Percentiles rank a stretch among this genome's conserved stretches.
phyloP scores from a whole-genome alignment of 2,797 vertebrate genomes.

The Pogonophryne albipinna region DNA sequence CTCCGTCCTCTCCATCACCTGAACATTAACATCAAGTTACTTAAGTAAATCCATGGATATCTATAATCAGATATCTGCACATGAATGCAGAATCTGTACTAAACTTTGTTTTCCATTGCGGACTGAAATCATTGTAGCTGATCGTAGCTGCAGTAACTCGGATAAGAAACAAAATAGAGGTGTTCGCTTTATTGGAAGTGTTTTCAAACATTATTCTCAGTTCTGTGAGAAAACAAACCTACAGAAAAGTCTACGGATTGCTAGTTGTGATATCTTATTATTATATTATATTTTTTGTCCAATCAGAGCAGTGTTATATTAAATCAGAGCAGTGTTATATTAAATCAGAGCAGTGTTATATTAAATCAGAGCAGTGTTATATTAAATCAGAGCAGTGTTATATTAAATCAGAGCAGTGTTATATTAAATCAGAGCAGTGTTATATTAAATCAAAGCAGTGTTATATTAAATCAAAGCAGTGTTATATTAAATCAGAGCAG shows the following conservation, averaged over 20 bases:
- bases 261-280: not conserved
- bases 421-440: not conserved
- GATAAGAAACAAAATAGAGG: not conserved
- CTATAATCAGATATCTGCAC: too few species aligned
- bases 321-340: too few species aligned
- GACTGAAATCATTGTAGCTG: not conserved
- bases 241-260: not conserved
- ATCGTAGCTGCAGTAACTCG: not conserved
- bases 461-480: too few species aligned
- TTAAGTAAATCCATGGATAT: too few species aligned
- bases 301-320: too few species aligned
- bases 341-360: too few species aligned
- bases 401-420: not conserved
- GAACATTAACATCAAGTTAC: not conserved
- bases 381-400: too few species aligned
- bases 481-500: not conserved
- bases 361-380: too few species aligned
- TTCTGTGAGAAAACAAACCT: not conserved
- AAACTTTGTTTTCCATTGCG: not conserved
- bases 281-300: not conserved
- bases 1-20: slow-evolving; percentile 84
- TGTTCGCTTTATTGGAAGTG: not conserved
- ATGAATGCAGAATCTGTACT: too few species aligned
- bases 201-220: not conserved
- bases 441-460: slow-evolving; percentile 48